Conservation (phyloP, 2,797 vertebrate genomes). For the Rhincodon typus region DNA sequence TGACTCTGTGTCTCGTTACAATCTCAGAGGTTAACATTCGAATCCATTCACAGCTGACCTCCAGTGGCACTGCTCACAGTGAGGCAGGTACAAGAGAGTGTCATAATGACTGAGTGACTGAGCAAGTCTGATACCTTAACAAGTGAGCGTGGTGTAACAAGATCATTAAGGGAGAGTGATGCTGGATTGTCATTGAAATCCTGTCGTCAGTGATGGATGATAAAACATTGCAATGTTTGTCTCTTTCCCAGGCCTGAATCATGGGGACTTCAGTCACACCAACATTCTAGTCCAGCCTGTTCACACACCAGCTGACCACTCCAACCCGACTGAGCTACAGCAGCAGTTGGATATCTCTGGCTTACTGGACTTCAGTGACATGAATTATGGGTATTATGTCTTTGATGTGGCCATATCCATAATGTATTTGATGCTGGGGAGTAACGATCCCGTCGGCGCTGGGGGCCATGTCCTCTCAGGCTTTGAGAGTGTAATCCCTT, state of each 20-base stretch:
- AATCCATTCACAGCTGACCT: background rate
- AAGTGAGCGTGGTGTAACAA: background rate
- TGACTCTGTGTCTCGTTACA: background rate
- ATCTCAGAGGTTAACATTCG: background rate
- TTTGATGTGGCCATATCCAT: constrained; percentile 76
- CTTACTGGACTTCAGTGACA: constrained; percentile 82
- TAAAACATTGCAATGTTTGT: background rate
- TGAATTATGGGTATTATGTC: constrained; percentile 75
- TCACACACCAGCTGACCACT: constrained; percentile 37
- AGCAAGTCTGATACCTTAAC: background rate
- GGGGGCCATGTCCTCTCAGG: constrained; percentile 76
- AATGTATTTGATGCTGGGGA: constrained; percentile 87
- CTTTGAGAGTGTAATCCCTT: constrained; percentile 75
- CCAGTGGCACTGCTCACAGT: background rate
- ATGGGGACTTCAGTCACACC: constrained; percentile 84
- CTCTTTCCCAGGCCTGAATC: constrained; percentile 70
- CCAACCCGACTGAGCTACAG: background rate
- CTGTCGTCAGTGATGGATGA: background rate
- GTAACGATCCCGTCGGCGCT: constrained; percentile 59
- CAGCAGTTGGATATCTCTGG: constrained; percentile 65
- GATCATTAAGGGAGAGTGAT: background rate
- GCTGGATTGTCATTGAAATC: no score
- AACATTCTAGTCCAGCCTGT: constrained; percentile 68
- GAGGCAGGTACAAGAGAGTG: background rate
- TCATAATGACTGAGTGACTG: background rate